These are phyloP conservation scores for Dryadula phaetusa DNA, from an alignment of 2,888 invertebrate species.

Conservation along the genomic window DNA sequence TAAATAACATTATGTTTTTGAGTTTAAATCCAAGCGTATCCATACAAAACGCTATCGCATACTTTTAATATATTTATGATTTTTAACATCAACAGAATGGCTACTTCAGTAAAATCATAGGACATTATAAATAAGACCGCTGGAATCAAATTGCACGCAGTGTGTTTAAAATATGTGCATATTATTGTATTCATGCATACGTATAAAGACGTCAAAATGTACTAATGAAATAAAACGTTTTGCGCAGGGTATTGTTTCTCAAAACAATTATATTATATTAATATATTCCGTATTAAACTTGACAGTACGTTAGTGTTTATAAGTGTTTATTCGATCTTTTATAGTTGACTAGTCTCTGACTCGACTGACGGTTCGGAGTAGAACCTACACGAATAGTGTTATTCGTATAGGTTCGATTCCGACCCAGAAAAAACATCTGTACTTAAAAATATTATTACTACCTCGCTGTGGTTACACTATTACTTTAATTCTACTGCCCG, in stretches of 20 bases:
- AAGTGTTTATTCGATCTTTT: too few species aligned
- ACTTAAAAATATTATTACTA: too few species aligned
- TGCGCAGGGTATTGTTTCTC: slow-evolving; percentile 6
- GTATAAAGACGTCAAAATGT: slow-evolving; percentile 79
- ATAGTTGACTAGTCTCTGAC: too few species aligned
- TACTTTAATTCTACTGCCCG: too few species aligned
- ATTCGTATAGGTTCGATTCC: too few species aligned
- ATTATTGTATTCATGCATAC: slow-evolving; percentile 73
- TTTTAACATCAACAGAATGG: slow-evolving; percentile 59
- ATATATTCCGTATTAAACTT: slow-evolving; percentile 3
- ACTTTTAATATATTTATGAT: slow-evolving; percentile 54
- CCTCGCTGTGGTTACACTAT: too few species aligned
- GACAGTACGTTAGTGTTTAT: background rate
- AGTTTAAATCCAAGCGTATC: background rate
- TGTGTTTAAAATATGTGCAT: slow-evolving; percentile 76
- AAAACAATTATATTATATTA: slow-evolving; percentile 24
- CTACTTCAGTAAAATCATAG: slow-evolving; percentile 78
- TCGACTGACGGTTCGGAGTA: too few species aligned
- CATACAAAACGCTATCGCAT: background rate
- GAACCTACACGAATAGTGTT: too few species aligned
- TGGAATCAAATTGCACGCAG: slow-evolving; percentile 74
- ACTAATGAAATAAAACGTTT: slow-evolving; percentile 52
- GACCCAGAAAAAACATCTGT: too few species aligned
- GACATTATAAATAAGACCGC: slow-evolving; percentile 70
- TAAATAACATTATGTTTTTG: background rate